Evolutionary conservation across 2,797 vertebrate species (phyloP).

Genomic region (Peromyscus attwateri): DNA sequence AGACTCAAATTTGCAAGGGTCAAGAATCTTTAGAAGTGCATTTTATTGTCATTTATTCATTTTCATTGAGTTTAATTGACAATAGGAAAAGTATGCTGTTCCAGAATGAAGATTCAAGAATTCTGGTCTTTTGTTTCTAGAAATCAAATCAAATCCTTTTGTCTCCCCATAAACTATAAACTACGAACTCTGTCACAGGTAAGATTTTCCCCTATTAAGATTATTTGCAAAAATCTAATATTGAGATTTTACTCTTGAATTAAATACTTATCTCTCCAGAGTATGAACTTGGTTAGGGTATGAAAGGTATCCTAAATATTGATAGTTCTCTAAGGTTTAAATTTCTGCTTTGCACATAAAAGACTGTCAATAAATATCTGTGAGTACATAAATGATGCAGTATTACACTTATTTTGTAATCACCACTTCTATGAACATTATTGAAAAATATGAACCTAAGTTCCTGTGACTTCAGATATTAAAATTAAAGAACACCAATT

Average conservation of each 20-base stretch:
- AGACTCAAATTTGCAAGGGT: not conserved
- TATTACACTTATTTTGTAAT: not conserved
- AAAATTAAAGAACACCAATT: constrained; percentile 20
- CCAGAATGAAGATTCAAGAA: not conserved
- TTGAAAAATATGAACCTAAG: constrained; percentile 22
- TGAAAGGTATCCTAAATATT: not conserved
- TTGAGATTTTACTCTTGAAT: constrained; percentile 7
- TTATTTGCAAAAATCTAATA: constrained; percentile 32
- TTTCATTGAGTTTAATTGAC: not conserved
- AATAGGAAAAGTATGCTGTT: constrained; percentile 24
- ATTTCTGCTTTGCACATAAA: not conserved
- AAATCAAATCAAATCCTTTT: not conserved
- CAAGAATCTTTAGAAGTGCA: not conserved
- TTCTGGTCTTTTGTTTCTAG: not conserved
- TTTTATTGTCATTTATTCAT: not conserved
- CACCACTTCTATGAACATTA: not conserved
- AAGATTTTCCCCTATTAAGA: not conserved
- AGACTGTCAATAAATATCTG: not conserved
- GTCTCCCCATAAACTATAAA: not conserved
- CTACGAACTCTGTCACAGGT: not conserved
- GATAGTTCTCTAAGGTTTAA: not conserved
- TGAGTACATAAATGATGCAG: not conserved
- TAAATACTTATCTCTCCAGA: not conserved
- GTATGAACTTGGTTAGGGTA: not conserved
- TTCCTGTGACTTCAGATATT: constrained; percentile 36